Conservation (phyloP, 2,888 invertebrate genomes). For the Brachyopa scutellaris region DNA sequence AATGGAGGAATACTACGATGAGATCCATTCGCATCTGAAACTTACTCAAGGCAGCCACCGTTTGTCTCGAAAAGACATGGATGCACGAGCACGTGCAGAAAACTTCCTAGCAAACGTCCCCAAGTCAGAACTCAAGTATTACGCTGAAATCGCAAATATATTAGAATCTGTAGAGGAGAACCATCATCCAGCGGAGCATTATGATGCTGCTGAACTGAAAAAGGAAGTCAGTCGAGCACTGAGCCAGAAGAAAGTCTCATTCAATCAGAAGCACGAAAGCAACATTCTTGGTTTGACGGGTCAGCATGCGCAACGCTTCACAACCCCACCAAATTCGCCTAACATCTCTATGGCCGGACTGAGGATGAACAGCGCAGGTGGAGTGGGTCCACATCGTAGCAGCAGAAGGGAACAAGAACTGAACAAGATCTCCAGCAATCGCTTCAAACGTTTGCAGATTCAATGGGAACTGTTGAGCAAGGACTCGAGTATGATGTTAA, state of each 20-base stretch:
- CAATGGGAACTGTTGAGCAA: conserved; percentile 82
- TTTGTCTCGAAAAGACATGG: conserved; percentile 80
- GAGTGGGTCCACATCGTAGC: conserved; percentile 72
- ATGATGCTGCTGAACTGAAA: conserved; percentile 81
- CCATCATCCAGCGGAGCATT: conserved; percentile 75
- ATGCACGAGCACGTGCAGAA: conserved; percentile 81
- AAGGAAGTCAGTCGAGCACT: conserved; percentile 82
- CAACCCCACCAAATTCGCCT: conserved; percentile 89
- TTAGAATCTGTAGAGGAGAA: conserved; percentile 79
- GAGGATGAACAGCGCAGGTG: conserved; percentile 69
- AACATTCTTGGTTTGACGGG: conserved; percentile 60
- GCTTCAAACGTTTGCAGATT: conserved; percentile 81
- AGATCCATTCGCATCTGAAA: conserved; percentile 74
- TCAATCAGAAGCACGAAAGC: conserved; percentile 76
- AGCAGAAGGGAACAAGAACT: conserved; percentile 77
- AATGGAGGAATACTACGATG: conserved; percentile 79
- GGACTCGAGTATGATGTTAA: conserved; percentile 80
- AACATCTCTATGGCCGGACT: conserved; percentile 85
- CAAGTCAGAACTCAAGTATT: conserved; percentile 81
- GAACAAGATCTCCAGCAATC: conserved; percentile 81
- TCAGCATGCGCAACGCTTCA: conserved; percentile 79
- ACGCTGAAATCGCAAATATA: conserved; percentile 81
- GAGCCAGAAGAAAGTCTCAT: conserved; percentile 81
- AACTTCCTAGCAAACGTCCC: conserved; percentile 81
- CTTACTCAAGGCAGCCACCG: conserved; percentile 76